Conservation (phyloP, 2,888 invertebrate genomes). For the Nomada goodeniana region DNA sequence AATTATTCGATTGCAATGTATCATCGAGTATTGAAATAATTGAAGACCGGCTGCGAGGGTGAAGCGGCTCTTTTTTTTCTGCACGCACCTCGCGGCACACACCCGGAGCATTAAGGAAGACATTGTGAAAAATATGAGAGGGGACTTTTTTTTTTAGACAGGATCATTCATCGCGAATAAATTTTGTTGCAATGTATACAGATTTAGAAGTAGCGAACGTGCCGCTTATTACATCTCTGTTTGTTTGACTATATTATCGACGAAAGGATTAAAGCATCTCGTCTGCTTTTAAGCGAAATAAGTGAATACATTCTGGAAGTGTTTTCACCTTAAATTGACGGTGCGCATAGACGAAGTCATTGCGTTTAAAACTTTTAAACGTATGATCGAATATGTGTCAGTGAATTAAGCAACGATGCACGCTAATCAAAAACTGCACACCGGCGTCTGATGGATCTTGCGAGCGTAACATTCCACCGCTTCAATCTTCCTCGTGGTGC, state of each 20-base stretch:
- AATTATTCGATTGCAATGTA: slow-evolving; percentile 60
- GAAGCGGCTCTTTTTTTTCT: slow-evolving; percentile 18
- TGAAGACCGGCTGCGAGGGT: slow-evolving; percentile 43
- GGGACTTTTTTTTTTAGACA: slow-evolving; percentile 4
- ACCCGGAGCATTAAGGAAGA: background rate
- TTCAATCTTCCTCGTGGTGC: slow-evolving; percentile 25
- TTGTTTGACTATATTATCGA: no score
- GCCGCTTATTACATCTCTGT: no score
- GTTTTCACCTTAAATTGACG: no score
- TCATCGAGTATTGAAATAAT: slow-evolving; percentile 56
- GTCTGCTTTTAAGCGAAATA: no score
- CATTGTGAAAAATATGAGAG: background rate
- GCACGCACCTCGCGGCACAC: background rate
- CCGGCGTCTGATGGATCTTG: slow-evolving; percentile 37
- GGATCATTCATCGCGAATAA: slow-evolving; percentile 1
- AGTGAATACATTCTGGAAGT: no score
- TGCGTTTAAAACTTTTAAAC: no score
- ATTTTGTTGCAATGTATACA: background rate
- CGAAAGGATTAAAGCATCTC: no score
- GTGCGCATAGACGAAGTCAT: no score
- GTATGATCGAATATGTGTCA: no score
- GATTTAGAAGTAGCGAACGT: background rate
- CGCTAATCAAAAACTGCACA: background rate
- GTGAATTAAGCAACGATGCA: slow-evolving; percentile 8
- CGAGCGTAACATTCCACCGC: slow-evolving; percentile 9